A percentile compares a stretch with the other conserved stretches of the same genome.
phyloP scores from a whole-genome alignment of 2,888 invertebrate genomes.

The Hofmannophila pseudospretella region DNA sequence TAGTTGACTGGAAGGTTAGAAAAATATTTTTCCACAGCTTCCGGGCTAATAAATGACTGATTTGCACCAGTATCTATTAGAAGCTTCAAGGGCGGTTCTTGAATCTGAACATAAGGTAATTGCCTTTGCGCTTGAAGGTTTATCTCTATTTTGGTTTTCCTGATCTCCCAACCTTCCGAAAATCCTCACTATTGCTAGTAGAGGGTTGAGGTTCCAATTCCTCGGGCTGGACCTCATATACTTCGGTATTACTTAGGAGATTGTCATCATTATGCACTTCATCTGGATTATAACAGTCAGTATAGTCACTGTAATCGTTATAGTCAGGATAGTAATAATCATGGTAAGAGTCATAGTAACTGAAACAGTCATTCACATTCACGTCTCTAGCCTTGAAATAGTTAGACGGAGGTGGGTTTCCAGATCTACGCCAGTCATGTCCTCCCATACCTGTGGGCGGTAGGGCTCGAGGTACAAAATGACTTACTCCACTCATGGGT shows the following conservation, averaged over 20 bases:
- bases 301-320: not conserved
- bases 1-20: slow-evolving; percentile 7
- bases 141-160: slow-evolving; percentile 13
- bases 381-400: not conserved
- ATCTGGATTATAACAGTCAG: not conserved
- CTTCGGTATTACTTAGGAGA: too few relatives aligned
- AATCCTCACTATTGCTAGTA: slow-evolving; percentile 2
- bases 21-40: slow-evolving; percentile 11
- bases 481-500: slow-evolving; percentile 3
- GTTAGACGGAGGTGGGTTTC: not conserved
- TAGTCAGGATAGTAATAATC: too few relatives aligned
- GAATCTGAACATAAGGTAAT: slow-evolving; percentile 11
- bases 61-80: slow-evolving; percentile 17
- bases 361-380: too few relatives aligned
- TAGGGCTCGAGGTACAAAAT: not conserved
- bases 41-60: slow-evolving; percentile 13
- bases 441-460: not conserved
- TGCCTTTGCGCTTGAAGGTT: slow-evolving; percentile 14
- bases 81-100: slow-evolving; percentile 13
- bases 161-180: slow-evolving; percentile 5
- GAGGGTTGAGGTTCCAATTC: too few relatives aligned
- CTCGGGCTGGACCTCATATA: too few relatives aligned
- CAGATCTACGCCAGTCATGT: not conserved
- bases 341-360: too few relatives aligned
- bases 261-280: not conserved